Evolutionary conservation across 2,797 vertebrate species (phyloP).

Genomic region (Aratinga solstitialis): DNA sequence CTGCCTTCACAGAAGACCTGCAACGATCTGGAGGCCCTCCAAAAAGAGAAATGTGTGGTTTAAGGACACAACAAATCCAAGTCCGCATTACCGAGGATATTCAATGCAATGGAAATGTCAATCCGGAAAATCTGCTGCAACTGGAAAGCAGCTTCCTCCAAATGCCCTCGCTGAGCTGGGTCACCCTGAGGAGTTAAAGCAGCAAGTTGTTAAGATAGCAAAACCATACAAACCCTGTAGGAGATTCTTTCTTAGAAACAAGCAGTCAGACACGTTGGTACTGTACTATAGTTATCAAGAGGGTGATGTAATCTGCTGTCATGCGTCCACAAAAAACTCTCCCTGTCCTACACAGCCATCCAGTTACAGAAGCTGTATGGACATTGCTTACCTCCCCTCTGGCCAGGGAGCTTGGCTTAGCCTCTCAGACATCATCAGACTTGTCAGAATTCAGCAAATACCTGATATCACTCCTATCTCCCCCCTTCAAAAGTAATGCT

Average conservation of each 20-base stretch:
- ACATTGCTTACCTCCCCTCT: background rate
- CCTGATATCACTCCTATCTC: background rate
- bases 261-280: background rate
- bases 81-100: conserved; percentile 79
- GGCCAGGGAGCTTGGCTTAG: background rate
- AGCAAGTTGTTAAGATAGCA: conserved; percentile 25
- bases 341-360: background rate
- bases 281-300: background rate
- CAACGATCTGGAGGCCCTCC: conserved; percentile 54
- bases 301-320: background rate
- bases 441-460: background rate
- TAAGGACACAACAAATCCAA: conserved; percentile 49
- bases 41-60: conserved; percentile 14
- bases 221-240: background rate
- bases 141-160: conserved; percentile 80
- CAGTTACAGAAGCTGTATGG: background rate
- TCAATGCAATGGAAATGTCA: conserved; percentile 84
- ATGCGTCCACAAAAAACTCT: background rate
- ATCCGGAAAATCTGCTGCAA: conserved; percentile 81
- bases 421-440: background rate
- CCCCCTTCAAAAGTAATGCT: background rate
- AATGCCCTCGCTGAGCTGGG: conserved; percentile 69
- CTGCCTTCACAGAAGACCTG: conserved; percentile 46
- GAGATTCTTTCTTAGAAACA: conserved; percentile 4
- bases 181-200: conserved; percentile 64